These are phyloP conservation scores for Gallinago paraguaiae DNA, from an alignment of 2,113 vertebrate genomes.

Conservation along the genomic window DNA sequence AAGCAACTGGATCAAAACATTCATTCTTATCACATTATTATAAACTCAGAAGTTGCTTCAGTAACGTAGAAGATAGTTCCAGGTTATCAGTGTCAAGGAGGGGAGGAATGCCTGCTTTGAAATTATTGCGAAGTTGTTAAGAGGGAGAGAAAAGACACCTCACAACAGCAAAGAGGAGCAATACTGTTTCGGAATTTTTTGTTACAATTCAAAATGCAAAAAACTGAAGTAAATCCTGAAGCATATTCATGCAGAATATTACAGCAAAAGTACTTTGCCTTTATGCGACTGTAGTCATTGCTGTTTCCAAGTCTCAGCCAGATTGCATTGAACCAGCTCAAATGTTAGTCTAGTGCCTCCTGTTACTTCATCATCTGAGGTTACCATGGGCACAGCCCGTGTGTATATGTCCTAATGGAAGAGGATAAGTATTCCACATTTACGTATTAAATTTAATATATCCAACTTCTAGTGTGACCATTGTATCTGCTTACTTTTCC, in stretches of 20 bases:
- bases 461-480: not conserved
- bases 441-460: rapidly evolving
- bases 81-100: not conserved
- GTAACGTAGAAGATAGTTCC: not conserved
- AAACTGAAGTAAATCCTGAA: not conserved
- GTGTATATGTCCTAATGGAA: not conserved
- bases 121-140: not conserved
- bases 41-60: not conserved
- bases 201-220: not conserved
- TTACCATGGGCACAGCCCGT: not conserved
- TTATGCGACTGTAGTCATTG: not conserved
- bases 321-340: not conserved
- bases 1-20: conserved; percentile 13
- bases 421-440: not conserved
- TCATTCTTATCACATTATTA: not conserved
- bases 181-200: not conserved
- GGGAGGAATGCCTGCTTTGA: not conserved
- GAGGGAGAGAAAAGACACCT: not conserved
- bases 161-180: not conserved
- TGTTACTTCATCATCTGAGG: not conserved
- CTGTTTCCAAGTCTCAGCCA: not conserved
- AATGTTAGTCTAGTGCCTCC: not conserved
- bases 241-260: not conserved
- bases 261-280: not conserved
- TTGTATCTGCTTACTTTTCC: not conserved